A percentile compares a stretch with the other conserved stretches of the same genome.
Evolutionary conservation across 1,140 invertebrate genomes (phyloP).

Genomic region (Musca domestica): DNA sequence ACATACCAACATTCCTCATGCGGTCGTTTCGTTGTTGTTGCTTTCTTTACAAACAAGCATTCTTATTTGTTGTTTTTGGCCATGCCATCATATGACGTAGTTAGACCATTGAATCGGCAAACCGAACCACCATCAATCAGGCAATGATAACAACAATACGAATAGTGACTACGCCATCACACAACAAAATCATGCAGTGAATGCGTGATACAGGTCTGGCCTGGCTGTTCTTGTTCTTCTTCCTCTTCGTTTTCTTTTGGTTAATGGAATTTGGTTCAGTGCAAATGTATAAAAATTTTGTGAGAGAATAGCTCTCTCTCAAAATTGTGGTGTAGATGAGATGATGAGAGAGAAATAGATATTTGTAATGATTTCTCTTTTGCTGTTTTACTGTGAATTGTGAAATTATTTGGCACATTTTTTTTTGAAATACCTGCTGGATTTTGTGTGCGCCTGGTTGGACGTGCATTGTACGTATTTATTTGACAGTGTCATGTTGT

Average conservation of each 20-base stretch:
- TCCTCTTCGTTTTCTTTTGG: not conserved
- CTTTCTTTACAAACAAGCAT: not conserved
- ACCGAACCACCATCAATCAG: not conserved
- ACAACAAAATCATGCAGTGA: slow-evolving; percentile 22
- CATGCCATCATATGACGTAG: slow-evolving; percentile 8
- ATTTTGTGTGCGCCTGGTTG: not conserved
- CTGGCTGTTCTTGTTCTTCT: not conserved
- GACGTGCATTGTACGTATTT: slow-evolving; percentile 18
- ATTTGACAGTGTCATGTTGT: slow-evolving; percentile 2
- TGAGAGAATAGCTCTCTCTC: too few relatives aligned
- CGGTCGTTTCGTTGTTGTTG: not conserved
- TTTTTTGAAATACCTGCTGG: not conserved
- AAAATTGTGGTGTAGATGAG: too few relatives aligned
- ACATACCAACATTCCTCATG: slow-evolving; percentile 6
- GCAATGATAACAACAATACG: not conserved
- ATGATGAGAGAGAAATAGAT: not conserved
- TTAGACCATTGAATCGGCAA: slow-evolving; percentile 15
- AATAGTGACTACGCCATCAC: not conserved
- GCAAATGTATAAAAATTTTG: not conserved
- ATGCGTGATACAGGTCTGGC: slow-evolving; percentile 9
- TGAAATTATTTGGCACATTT: not conserved
- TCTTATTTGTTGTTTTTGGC: too few relatives aligned
- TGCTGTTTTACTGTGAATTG: too few relatives aligned
- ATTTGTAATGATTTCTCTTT: not conserved
- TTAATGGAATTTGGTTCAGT: not conserved